Conservation (phyloP, 2,797 vertebrate species). For the Atherinosoma microstoma region DNA sequence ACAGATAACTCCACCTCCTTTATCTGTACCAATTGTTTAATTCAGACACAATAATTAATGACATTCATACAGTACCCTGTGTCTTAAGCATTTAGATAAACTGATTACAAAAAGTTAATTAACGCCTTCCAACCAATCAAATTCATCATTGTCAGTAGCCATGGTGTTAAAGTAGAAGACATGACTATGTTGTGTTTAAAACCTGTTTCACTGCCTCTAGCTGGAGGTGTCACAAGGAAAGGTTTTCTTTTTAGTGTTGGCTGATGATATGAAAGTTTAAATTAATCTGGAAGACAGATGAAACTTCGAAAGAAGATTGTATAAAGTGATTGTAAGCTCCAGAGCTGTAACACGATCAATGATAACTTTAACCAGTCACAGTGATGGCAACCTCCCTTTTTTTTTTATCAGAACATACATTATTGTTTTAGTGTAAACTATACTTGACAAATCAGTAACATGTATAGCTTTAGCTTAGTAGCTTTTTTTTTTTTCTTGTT, state of each 20-base stretch:
- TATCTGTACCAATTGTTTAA: neutral
- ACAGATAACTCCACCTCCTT: neutral
- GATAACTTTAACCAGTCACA: neutral
- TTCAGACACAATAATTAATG: neutral
- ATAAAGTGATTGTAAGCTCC: constrained; percentile 8
- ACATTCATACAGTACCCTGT: neutral
- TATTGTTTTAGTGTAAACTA: constrained; percentile 10
- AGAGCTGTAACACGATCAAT: neutral
- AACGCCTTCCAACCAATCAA: neutral
- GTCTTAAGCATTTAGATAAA: neutral
- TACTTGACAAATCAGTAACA: neutral
- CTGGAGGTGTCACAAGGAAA: neutral
- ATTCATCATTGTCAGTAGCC: neutral
- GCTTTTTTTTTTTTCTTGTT: constrained; percentile 19
- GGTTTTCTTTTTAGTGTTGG: neutral
- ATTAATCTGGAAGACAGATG: neutral
- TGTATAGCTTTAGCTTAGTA: neutral
- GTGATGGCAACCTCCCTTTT: too few species aligned
- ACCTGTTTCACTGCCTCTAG: neutral
- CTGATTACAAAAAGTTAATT: neutral
- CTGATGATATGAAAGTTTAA: neutral
- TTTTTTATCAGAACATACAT: neutral
- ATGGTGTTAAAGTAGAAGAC: neutral
- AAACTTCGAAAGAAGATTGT: neutral
- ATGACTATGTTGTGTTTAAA: neutral